Evolutionary conservation across 2,113 vertebrate genomes (phyloP), one percentile per base, ranked within the genome.

Genomic region (Gila orcuttii): DNA sequence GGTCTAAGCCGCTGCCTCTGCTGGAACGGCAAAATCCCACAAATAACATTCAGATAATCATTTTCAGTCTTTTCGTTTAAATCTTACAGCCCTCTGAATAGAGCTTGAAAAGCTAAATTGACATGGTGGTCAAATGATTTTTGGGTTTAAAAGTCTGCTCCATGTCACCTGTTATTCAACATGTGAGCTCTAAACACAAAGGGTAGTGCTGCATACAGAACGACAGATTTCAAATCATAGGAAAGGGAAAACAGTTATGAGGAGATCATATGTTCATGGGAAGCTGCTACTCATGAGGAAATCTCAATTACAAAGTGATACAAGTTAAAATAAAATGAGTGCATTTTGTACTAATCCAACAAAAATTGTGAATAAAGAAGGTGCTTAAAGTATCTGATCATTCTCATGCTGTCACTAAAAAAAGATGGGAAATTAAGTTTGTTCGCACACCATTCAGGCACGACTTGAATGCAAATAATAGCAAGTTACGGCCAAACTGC

Each of bases 131-230:
- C 80, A 52, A 57, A 79, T 50, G 39, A 73, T 50, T 79, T 42
- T 75, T 31, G 47, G 62, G 45, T 82, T 81, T 82, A 80, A 88
- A 87, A 76, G 82, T 45, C 47, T 64, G 59, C 19, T 82, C 60
- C 11, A 21, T 28, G 50, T 84, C 88, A 89, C 85, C 89, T 85
- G 88, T 88, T 89, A 86, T 83, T 71, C 62, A 60, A 62, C 64
- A 59, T 71, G 77, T 83, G 55, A 82, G 68, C 71, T 80, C 50
- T 55, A 71, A 82, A 83, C 15, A 50, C 64, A 75, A 82, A 15
- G 55, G 55, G 42, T 23, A 83, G 31, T 17, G 25, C 71, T 71
- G 39, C 31, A 71, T n/a, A 11, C 13, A 21, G 21, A 39, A 39
- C 23, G 6, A 31, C 74, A 15, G 31, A 39, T 79, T 79, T 39